Evolutionary conservation across 2,888 invertebrate species (phyloP).

Genomic region (Linyphia triangularis): DNA sequence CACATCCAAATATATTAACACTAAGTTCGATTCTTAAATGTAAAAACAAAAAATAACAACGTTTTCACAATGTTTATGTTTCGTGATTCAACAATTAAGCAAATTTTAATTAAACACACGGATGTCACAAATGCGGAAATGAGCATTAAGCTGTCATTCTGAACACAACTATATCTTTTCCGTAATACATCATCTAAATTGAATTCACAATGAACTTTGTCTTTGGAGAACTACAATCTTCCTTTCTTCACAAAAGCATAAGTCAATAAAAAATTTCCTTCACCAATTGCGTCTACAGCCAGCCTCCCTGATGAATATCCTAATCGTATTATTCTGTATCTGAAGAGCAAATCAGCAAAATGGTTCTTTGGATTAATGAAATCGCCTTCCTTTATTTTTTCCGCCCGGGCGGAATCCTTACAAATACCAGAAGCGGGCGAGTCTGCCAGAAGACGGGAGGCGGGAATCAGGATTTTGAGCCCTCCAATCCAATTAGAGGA

Average conservation of each 20-base stretch:
- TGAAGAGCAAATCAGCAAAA: conserved; percentile 3
- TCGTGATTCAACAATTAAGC: too few species aligned
- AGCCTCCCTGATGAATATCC: neutral
- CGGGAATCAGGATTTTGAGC: neutral
- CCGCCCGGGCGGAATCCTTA: neutral
- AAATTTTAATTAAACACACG: too few species aligned
- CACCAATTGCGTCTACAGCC: neutral
- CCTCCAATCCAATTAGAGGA: neutral
- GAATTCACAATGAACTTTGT: neutral
- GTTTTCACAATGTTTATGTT: too few species aligned
- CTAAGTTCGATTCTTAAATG: too few species aligned
- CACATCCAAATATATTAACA: too few species aligned
- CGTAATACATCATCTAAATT: too few species aligned
- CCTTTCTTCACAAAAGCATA: neutral
- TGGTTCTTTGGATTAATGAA: neutral
- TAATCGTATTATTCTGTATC: neutral
- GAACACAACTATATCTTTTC: too few species aligned
- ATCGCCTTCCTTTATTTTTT: neutral
- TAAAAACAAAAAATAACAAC: too few species aligned
- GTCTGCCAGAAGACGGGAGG: neutral
- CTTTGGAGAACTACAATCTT: neutral
- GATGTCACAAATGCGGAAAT: too few species aligned
- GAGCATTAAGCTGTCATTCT: too few species aligned
- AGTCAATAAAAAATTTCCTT: neutral
- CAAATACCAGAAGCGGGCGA: neutral